Evolutionary conservation across 2,113 vertebrate species (phyloP), one percentile per base, ranked within the genome.

Genomic region (Passer montanus): DNA sequence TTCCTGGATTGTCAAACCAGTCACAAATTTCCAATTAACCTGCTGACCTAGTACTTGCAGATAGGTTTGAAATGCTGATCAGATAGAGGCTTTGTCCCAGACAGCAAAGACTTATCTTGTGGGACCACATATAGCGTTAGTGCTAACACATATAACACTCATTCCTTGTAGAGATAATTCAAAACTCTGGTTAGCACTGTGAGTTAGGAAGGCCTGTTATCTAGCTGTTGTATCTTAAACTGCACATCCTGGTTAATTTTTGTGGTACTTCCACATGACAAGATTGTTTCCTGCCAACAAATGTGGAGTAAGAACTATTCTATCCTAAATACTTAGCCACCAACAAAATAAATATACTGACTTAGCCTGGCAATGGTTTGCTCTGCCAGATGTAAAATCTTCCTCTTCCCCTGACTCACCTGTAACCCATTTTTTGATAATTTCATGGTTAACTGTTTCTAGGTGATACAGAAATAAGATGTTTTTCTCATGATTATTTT

Each of bases 11-110:
- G 0, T 44, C 72, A 81, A 90, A 69, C 49, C 30, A 72, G 78
- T 28, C 86, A 92, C 60, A 94, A 86, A 95, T 62, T 90, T 87
- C 39, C 81, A 91, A 11, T 92, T 94, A 95, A 89, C 50, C 83
- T 84, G 58, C 52, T 95, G 87, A 89, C 74, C 73, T 53, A 64
- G 30, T 21, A 64, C 67, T 90, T 77, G 47, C 37, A 90, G 88
- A 72, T 50, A 76, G 31, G 46, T 66, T 76, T 78, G 59, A 93
- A 77, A 24, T 85, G 63, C 31, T 84, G 84, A 88, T 90, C 75
- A 86, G 70, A 84, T 81, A 86, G 52, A 77, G 43, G 19, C 49
- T 92, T 93, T 87, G 53, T 35, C 23, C 24, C 4, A 39, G 35
- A 75, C 26, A 89, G 21, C 26, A 31, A 74, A 86, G 64, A 43